Percentiles rank a stretch among this genome's conserved stretches.
phyloP scores from a whole-genome alignment of 1,140 invertebrate genomes.

The Ceratitis capitata region DNA sequence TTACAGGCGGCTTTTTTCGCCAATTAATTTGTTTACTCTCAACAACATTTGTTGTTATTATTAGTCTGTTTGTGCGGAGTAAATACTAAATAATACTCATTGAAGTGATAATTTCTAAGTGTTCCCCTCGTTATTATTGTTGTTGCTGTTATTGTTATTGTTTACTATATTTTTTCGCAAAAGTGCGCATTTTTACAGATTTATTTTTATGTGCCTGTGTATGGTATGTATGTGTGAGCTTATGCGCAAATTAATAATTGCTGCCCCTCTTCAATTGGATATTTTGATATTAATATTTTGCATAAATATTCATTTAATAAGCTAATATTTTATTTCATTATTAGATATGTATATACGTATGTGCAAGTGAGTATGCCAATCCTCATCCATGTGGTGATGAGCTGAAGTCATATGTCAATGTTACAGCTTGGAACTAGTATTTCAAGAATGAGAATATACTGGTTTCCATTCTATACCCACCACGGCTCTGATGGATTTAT shows the following conservation, averaged over 20 bases:
- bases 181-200: not conserved
- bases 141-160: not conserved
- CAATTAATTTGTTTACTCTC: slow-evolving; percentile 30
- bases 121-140: slow-evolving; percentile 3
- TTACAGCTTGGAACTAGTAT: no score
- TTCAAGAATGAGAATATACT: no score
- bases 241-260: not conserved
- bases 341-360: not conserved
- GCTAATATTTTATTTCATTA: no score
- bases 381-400: no score
- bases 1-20: slow-evolving; percentile 29
- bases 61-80: not conserved
- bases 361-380: no score
- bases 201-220: not conserved
- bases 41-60: slow-evolving; percentile 11
- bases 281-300: not conserved
- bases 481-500: no score
- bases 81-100: not conserved
- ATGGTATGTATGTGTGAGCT: not conserved
- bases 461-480: no score
- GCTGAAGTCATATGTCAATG: no score
- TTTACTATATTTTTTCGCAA: not conserved
- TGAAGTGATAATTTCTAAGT: not conserved
- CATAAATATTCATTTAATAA: slow-evolving; percentile 25
- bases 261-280: not conserved